Conservation (phyloP, 2,113 vertebrate genomes). For the Bufo gargarizans region DNA sequence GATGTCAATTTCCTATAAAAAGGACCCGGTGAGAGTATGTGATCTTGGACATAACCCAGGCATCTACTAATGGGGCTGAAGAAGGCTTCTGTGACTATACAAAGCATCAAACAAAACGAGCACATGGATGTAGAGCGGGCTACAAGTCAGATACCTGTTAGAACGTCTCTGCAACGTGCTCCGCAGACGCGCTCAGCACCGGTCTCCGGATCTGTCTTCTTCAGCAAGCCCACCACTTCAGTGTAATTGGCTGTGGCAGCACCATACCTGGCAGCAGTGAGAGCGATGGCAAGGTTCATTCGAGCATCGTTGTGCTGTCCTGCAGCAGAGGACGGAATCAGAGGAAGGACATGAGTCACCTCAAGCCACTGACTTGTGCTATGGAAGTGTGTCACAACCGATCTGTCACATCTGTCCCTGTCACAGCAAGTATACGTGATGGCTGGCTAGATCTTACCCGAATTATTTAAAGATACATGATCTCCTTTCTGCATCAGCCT, state of each 20-base stretch:
- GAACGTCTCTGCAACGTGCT: slow-evolving; percentile 78
- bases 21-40: too few relatives aligned
- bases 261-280: slow-evolving; percentile 93
- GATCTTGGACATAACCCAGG: too few relatives aligned
- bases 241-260: slow-evolving; percentile 94
- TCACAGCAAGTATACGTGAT: slow-evolving; percentile 83
- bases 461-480: slow-evolving; percentile 76
- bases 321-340: slow-evolving; percentile 82
- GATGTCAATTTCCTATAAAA: too few relatives aligned
- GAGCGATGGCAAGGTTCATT: slow-evolving; percentile 92
- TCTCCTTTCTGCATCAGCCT: slow-evolving; percentile 59
- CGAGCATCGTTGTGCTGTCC: slow-evolving; percentile 92
- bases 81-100: not conserved
- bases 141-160: slow-evolving; percentile 79
- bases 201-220: slow-evolving; percentile 75
- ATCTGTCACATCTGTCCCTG: slow-evolving; percentile 95
- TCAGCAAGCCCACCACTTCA: slow-evolving; percentile 86
- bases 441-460: slow-evolving; percentile 72
- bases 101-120: not conserved
- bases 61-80: too few relatives aligned
- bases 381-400: slow-evolving; percentile 88
- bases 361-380: slow-evolving; percentile 83
- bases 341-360: slow-evolving; percentile 89
- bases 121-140: not conserved
- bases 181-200: slow-evolving; percentile 73